Evolutionary conservation across 2,797 vertebrate genomes (phyloP), one percentile per base, ranked within the genome.

Genomic region (Acanthurus lineatus): DNA sequence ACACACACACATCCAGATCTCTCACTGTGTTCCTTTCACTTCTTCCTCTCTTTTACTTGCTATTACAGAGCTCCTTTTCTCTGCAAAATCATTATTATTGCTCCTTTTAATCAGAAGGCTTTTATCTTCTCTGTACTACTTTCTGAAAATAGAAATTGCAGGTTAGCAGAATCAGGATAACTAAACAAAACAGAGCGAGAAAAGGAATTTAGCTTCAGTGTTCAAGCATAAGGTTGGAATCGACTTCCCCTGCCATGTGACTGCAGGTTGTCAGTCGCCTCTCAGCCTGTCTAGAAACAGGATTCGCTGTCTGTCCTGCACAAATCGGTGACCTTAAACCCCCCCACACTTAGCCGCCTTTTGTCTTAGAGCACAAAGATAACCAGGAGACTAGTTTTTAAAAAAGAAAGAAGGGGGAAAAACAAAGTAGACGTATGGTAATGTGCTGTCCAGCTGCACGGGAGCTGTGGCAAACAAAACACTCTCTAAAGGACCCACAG

Each of bases 401-500:
- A 69, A 74, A 20, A 65, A 32, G 32, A 69, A 56, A 32, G 16
- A 11, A 44, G 47, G 19, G 14, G 45, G 61, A 65, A 83, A 81
- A 57, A 72, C 59, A 74, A 78, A 90, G 47, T 65, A 11, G 88
- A 91, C 87, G 82, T 93, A 94, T 94, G 94, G 86, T 94, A 94
- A 94, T 95, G 90, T 54, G 87, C 84, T 91, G 89, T 94, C 92
- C 85, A 77, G 89, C 89, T 83, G 68, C 17, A 48, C 65, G 51
- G 80, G 64, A 16, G 81, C 84, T 25, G 69, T 84, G 82, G 89
- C 66, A 87, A 89, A 92, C 83, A 94, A 92, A 95, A 94, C 91
- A 76, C 77, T 93, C 94, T 93, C 85, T 91, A 93, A 94, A 91
- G 82, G 83, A 89, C 80, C 79, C 92, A 81, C 76, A 87, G 94